These are phyloP conservation scores for Aporrectodea caliginosa DNA, from an alignment of 1,140 invertebrate genomes.

Conservation along the genomic window DNA sequence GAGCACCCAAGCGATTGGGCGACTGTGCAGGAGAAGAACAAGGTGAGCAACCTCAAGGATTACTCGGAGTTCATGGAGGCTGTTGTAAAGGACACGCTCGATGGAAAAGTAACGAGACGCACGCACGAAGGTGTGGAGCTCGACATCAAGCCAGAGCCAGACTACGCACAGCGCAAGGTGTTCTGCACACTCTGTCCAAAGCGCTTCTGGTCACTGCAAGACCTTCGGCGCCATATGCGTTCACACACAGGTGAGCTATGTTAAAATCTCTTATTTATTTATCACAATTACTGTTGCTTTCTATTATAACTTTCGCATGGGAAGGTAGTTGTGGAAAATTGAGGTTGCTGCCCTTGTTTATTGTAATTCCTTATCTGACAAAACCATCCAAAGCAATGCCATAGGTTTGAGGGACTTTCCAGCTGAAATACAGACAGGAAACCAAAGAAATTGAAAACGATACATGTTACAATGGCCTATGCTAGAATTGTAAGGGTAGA, in stretches of 20 bases:
- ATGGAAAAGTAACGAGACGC: slow-evolving; percentile 57
- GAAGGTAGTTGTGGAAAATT: no score
- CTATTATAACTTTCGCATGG: no score
- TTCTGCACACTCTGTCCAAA: slow-evolving; percentile 85
- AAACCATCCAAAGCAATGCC: no score
- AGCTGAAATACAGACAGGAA: no score
- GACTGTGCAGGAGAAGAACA: slow-evolving; percentile 47
- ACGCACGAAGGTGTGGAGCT: slow-evolving; percentile 60
- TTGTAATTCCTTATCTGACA: no score
- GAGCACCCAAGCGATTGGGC: slow-evolving; percentile 62
- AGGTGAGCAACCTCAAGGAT: slow-evolving; percentile 37
- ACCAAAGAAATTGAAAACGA: no score
- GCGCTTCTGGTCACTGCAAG: slow-evolving; percentile 88
- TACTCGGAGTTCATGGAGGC: slow-evolving; percentile 46
- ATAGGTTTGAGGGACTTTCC: no score
- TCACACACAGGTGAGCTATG: slow-evolving; percentile 52
- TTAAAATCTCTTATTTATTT: no score
- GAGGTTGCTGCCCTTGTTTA: no score
- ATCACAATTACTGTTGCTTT: no score
- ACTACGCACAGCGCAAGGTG: slow-evolving; percentile 83
- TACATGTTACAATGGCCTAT: no score
- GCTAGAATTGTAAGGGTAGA: no score
- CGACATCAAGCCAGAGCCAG: slow-evolving; percentile 60
- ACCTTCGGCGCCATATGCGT: slow-evolving; percentile 84
- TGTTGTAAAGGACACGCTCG: slow-evolving; percentile 44